phyloP scores from a whole-genome alignment of 2,888 invertebrate species.

The Polyploca ridens region DNA sequence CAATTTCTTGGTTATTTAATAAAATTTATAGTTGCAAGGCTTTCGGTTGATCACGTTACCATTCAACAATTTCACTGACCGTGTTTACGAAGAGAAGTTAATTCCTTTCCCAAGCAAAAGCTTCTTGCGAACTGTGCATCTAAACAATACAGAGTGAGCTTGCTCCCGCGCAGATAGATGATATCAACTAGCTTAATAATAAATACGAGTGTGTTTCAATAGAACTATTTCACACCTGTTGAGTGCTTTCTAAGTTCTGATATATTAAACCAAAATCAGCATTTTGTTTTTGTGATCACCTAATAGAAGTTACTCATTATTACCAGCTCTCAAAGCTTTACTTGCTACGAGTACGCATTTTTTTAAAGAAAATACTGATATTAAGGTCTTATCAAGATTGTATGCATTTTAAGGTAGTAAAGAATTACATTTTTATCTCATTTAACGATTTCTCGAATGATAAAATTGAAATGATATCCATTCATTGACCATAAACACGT shows the following conservation, averaged over 20 bases:
- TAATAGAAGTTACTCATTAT: background rate
- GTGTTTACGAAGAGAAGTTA: constrained; percentile 40
- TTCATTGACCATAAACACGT: constrained; percentile 25
- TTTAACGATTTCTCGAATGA: background rate
- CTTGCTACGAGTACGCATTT: background rate
- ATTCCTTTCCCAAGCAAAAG: constrained; percentile 74
- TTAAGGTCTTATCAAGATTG: background rate
- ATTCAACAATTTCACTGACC: background rate
- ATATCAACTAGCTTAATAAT: constrained; percentile 13
- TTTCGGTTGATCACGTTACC: background rate
- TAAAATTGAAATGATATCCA: background rate
- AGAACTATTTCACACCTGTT: constrained; percentile 6
- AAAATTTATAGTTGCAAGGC: background rate
- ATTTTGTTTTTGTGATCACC: background rate
- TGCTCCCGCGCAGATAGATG: constrained; percentile 32
- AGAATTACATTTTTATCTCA: background rate
- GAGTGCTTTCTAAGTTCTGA: background rate
- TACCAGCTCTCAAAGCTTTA: background rate
- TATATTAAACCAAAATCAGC: background rate
- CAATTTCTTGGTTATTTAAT: too few species aligned
- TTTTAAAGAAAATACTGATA: background rate
- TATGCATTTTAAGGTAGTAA: background rate
- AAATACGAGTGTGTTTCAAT: background rate
- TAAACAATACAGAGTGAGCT: constrained; percentile 58
- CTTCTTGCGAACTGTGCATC: constrained; percentile 58